These are phyloP conservation scores for Lamellibrachia columna DNA, from an alignment of 2,888 invertebrate species.

Conservation along the genomic window DNA sequence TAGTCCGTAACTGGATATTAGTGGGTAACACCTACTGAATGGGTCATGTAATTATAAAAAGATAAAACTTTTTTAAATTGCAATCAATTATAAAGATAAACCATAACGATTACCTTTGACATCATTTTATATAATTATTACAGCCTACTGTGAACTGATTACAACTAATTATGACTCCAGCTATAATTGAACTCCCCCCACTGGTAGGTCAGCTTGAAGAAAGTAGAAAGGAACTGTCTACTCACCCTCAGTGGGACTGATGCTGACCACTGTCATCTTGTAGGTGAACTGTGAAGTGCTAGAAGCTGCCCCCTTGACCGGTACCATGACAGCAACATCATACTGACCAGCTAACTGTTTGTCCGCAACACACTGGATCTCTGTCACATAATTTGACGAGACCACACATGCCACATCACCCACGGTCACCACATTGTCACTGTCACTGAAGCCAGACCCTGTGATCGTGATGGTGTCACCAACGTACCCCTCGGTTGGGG, in stretches of 20 bases:
- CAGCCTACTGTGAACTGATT: no score
- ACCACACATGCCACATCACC: constrained; percentile 26
- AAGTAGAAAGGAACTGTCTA: not conserved
- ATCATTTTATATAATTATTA: no score
- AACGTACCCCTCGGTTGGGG: constrained; percentile 48
- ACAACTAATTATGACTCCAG: no score
- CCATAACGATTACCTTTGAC: no score
- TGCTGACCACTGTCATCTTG: not conserved
- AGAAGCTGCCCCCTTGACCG: constrained; percentile 29
- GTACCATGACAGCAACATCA: constrained; percentile 22
- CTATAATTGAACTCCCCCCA: no score
- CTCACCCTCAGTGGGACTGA: constrained; percentile 24
- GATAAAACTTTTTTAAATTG: no score
- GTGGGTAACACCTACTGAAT: no score
- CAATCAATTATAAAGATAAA: no score
- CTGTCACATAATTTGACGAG: not conserved
- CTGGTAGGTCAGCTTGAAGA: not conserved
- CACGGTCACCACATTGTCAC: constrained; percentile 25
- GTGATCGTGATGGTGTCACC: constrained; percentile 56
- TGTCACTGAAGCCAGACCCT: constrained; percentile 54
- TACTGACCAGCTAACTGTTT: constrained; percentile 28
- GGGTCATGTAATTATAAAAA: no score
- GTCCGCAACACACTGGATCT: constrained; percentile 25
- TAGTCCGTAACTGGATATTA: no score
- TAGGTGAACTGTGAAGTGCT: constrained; percentile 23